Conservation (phyloP, 2,113 vertebrate genomes). For the Ochotona curzoniae region DNA sequence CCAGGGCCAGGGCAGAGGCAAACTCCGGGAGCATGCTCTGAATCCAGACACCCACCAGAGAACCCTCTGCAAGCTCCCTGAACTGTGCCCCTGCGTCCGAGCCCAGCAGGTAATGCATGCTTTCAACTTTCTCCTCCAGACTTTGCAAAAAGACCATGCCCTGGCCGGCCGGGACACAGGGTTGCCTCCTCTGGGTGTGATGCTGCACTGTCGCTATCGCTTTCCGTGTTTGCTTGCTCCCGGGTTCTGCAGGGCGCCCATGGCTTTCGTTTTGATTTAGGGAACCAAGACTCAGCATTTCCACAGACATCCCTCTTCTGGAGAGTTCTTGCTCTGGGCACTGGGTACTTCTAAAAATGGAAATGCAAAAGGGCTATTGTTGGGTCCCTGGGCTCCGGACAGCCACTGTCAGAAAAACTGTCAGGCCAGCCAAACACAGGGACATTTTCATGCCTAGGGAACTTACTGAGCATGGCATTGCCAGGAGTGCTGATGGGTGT, state of each 20-base stretch:
- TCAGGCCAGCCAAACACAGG: background rate
- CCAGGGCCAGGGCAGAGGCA: constrained; percentile 81
- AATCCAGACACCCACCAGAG: constrained; percentile 78
- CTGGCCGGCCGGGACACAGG: constrained; percentile 13
- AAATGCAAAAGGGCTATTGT: background rate
- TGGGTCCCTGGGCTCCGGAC: background rate
- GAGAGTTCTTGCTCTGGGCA: background rate
- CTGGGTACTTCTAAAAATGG: constrained; percentile 5
- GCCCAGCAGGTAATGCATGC: constrained; percentile 87
- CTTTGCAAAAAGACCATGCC: background rate
- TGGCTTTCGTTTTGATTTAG: background rate
- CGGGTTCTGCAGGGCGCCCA: background rate
- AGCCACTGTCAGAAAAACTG: background rate
- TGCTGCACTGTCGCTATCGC: background rate
- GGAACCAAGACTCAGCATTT: background rate
- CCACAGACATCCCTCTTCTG: background rate
- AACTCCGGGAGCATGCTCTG: constrained; percentile 80
- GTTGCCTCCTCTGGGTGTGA: constrained; percentile 30
- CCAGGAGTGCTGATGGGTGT: background rate
- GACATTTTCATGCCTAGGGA: background rate
- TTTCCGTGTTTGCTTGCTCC: background rate
- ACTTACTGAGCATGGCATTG: rapidly evolving
- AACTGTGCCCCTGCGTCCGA: constrained; percentile 68
- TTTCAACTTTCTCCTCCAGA: constrained; percentile 69
- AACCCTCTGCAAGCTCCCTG: constrained; percentile 59